Base-by-base conservation (phyloP, 30 jellyfish, hydroid and myxozoan species). In the Hydra vulgaris region DNA sequence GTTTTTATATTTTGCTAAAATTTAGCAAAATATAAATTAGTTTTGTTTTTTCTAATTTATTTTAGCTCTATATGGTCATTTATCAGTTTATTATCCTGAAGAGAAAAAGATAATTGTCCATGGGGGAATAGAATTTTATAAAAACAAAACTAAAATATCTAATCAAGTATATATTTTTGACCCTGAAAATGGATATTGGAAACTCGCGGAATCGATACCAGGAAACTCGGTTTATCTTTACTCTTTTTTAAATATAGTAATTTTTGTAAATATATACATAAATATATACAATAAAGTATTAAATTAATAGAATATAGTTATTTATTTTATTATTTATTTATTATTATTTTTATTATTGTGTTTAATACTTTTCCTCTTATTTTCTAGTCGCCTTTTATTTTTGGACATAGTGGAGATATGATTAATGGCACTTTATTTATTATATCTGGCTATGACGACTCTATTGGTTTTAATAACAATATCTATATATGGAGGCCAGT, bases 101-200 rank as follows among this genome's bases (percentile, higher is more conserved):
- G 74, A 85, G 25, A 76, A 74, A 24, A 74, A 79, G 54, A 85
- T 94, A 27, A 66, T 80, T 54, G 83, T 88, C 0, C 95, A 83
- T 71, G 99, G 99, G 77, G 99, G 99, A 21, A 72, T 94, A 15
- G 92, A 94, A 0, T 88, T 94, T 79, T 84, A 79, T 20, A 16
- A 22, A 8, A 95, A 88, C 12, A 79, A 73, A n/a, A 70, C 82
- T 23, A 95, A 85, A 55, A 86, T 74, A 74, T 94, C 99, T 7
- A 72, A 84, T 53, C 88, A 88, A 56, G 61, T 85, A 0, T 94
- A 85, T 68, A 79, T 86, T 7, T 72, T 87, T 23, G 85, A 82
- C 12, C 87, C 87, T 8, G 27, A 8, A 70, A 19, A 15, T 23
- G 21, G 20, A 70, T 83, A 79, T 8, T 94, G 99, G 99, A 81